These are phyloP conservation scores for Pungitius pungitius DNA, from an alignment of 2,113 vertebrate species.

Conservation along the genomic window DNA sequence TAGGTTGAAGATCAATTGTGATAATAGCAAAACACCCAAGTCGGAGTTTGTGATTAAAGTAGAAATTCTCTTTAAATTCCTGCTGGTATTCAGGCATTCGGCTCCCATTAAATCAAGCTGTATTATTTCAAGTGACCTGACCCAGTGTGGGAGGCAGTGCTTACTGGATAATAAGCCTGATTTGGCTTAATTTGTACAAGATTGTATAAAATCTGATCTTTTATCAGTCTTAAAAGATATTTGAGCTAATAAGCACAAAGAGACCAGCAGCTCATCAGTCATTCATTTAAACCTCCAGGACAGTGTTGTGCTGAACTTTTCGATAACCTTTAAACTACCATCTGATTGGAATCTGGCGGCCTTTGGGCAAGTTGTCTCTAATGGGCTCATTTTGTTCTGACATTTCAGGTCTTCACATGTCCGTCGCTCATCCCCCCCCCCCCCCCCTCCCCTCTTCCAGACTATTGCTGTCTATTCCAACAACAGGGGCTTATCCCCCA, in stretches of 20 bases:
- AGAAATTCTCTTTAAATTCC: not conserved
- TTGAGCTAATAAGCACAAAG: constrained; percentile 40
- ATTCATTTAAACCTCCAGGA: constrained; percentile 19
- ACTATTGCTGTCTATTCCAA: constrained; percentile 18
- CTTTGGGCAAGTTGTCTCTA: constrained; percentile 54
- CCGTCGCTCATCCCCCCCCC: constrained; percentile 27
- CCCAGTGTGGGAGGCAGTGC: constrained; percentile 3
- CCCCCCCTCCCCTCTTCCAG: constrained; percentile 33
- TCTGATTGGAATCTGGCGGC: constrained; percentile 54
- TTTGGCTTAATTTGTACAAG: constrained; percentile 16
- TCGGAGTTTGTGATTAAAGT: not conserved
- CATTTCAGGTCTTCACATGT: constrained; percentile 59
- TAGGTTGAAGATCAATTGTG: no score
- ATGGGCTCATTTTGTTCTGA: constrained; percentile 66
- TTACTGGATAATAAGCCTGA: constrained; percentile 44
- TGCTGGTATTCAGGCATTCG: not conserved
- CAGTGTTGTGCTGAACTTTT: constrained; percentile 52
- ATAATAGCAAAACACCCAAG: not conserved
- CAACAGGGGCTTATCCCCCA: constrained; percentile 1
- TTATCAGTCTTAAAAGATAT: constrained; percentile 7
- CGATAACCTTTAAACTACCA: constrained; percentile 59
- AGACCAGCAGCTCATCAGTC: constrained; percentile 4
- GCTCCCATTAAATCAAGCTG: constrained; percentile 9
- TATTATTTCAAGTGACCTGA: constrained; percentile 36
- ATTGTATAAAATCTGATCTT: not conserved